A percentile compares a stretch with the other conserved stretches of the same genome.
These are phyloP conservation scores for Sussaba pulchella DNA, from an alignment of 2,888 invertebrate species.

Conservation along the genomic window DNA sequence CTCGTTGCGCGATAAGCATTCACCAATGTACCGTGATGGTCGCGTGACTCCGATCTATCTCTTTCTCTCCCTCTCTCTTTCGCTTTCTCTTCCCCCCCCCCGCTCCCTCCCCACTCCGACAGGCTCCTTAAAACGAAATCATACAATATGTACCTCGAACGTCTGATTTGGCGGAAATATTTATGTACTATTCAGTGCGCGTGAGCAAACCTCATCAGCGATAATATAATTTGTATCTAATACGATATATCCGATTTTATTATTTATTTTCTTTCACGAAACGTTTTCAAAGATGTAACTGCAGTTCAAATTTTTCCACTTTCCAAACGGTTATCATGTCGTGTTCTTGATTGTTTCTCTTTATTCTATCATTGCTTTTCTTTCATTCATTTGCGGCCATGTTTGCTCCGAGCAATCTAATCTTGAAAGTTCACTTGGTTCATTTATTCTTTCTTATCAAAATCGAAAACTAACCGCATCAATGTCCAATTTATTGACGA, in stretches of 20 bases:
- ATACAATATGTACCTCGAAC: slow-evolving; percentile 53
- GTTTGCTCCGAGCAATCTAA: slow-evolving; percentile 12
- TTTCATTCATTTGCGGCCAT: slow-evolving; percentile 10
- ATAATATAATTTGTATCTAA: background rate
- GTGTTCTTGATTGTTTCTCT: slow-evolving; percentile 1
- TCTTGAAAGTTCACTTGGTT: slow-evolving; percentile 22
- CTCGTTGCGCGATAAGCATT: slow-evolving; percentile 50
- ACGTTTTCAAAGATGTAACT: background rate
- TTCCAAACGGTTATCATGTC: slow-evolving; percentile 37
- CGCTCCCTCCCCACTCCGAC: background rate
- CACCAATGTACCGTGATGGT: slow-evolving; percentile 43
- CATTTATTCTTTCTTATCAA: background rate
- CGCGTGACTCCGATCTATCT: slow-evolving; percentile 57
- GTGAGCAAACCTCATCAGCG: background rate
- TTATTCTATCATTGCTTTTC: background rate
- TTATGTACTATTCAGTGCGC: slow-evolving; percentile 7
- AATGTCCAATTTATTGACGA: background rate
- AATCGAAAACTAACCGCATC: background rate
- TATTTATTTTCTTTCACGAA: background rate
- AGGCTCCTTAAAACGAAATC: slow-evolving; percentile 49
- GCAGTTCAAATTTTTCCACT: slow-evolving; percentile 42
- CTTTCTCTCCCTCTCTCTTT: slow-evolving; percentile 12
- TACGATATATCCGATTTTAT: slow-evolving; percentile 8
- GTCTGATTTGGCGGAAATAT: slow-evolving; percentile 21
- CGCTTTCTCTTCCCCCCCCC: slow-evolving; percentile 3